phyloP scores from a whole-genome alignment of 1,140 invertebrate genomes.

The Habropoda laboriosa region DNA sequence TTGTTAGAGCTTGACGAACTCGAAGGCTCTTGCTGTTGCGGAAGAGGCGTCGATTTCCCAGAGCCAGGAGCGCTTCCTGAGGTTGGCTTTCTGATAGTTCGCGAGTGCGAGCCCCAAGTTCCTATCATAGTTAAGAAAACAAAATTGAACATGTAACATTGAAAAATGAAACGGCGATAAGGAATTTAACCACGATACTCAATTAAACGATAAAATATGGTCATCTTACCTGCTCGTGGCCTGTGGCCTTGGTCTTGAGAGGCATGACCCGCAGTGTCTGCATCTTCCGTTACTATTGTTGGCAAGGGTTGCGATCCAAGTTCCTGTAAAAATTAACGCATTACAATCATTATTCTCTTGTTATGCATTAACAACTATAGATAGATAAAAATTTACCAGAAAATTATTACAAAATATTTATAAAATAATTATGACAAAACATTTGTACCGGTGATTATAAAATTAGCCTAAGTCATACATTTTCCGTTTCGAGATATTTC shows the following conservation, averaged over 20 bases:
- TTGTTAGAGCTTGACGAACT: slow-evolving; percentile 74
- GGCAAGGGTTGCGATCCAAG: slow-evolving; percentile 86
- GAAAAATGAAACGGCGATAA: neutral
- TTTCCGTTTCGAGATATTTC: no score
- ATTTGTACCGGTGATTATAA: no score
- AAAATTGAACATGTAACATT: neutral
- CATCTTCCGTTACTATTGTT: slow-evolving; percentile 81
- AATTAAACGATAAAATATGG: neutral
- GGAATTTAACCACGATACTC: neutral
- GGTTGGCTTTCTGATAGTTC: slow-evolving; percentile 74
- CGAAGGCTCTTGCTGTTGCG: slow-evolving; percentile 72
- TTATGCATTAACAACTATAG: no score
- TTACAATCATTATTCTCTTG: slow-evolving; percentile 20
- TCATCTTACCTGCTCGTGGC: slow-evolving; percentile 75
- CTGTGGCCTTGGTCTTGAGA: slow-evolving; percentile 74
- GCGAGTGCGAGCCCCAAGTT: slow-evolving; percentile 85
- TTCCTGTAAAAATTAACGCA: slow-evolving; percentile 81
- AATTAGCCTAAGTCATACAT: no score
- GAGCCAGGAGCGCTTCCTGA: slow-evolving; percentile 75
- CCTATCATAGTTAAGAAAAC: slow-evolving; percentile 73
- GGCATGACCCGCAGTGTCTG: slow-evolving; percentile 70
- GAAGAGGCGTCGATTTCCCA: slow-evolving; percentile 75
- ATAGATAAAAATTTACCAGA: no score
- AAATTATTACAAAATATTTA: no score
- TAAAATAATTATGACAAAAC: no score